These are phyloP conservation scores for Arctopsyche grandis DNA, from an alignment of 1,140 invertebrate species.

Conservation along the genomic window DNA sequence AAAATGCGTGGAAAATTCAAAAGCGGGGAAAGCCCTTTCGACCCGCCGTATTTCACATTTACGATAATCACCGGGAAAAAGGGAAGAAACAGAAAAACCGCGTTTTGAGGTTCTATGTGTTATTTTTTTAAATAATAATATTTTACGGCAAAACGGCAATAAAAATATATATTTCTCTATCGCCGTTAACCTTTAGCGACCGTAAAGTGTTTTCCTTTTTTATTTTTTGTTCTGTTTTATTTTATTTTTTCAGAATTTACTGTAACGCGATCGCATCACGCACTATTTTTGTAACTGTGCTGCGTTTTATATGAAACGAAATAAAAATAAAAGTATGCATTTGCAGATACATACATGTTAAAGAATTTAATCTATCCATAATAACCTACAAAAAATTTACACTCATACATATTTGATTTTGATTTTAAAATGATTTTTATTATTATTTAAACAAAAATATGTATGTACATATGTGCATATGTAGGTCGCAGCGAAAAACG, in stretches of 20 bases:
- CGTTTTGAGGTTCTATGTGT: neutral
- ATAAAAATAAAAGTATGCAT: too few relatives aligned
- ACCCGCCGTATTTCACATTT: constrained; percentile 10
- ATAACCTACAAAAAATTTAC: too few relatives aligned
- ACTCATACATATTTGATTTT: too few relatives aligned
- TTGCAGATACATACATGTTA: too few relatives aligned
- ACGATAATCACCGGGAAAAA: constrained; percentile 18
- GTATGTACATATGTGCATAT: too few relatives aligned
- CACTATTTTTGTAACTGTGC: too few relatives aligned
- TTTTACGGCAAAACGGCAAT: neutral
- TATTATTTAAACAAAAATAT: too few relatives aligned
- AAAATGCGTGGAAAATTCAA: neutral
- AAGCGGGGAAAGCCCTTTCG: constrained; percentile 8
- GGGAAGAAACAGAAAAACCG: neutral
- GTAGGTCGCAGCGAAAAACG: too few relatives aligned
- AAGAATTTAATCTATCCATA: too few relatives aligned
- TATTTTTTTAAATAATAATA: neutral
- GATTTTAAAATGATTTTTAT: too few relatives aligned
- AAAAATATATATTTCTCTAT: constrained; percentile 23
- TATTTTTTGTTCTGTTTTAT: neutral
- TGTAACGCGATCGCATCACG: too few relatives aligned
- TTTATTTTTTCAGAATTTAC: neutral
- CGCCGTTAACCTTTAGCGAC: neutral
- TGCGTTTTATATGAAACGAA: too few relatives aligned
- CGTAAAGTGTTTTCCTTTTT: neutral